A percentile compares a stretch with the other conserved stretches of the same genome.
phyloP scores from a whole-genome alignment of 2,797 vertebrate species.

The Pitangus sulphuratus region DNA sequence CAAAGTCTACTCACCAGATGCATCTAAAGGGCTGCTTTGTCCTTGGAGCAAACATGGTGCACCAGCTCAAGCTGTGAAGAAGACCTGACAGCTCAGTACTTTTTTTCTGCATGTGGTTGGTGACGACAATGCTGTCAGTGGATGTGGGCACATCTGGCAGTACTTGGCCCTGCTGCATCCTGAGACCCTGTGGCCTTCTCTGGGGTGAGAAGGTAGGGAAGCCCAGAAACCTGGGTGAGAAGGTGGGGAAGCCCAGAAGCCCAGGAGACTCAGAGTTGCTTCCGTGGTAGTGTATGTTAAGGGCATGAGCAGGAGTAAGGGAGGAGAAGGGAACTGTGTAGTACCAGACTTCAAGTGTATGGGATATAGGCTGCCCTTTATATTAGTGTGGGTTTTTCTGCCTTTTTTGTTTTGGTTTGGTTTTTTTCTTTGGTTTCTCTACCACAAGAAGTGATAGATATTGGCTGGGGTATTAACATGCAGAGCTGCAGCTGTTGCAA shows the following conservation, averaged over 20 bases:
- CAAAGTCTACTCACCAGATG: neutral
- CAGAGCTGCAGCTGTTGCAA: neutral
- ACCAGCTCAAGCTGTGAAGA: neutral
- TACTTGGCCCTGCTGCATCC: neutral
- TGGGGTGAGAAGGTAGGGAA: neutral
- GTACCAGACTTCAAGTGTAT: neutral
- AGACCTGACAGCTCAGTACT: neutral
- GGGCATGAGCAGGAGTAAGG: neutral
- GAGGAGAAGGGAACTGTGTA: neutral
- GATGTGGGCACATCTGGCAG: neutral
- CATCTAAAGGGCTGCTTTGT: neutral
- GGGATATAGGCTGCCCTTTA: neutral
- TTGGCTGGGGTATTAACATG: neutral
- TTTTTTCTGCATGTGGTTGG: neutral
- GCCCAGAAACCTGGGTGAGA: neutral
- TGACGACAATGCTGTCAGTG: too few relatives aligned
- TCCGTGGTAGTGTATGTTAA: fast-evolving
- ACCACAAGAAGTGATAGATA: neutral
- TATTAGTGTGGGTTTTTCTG: neutral
- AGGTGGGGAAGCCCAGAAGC: neutral
- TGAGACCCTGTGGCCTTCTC: neutral
- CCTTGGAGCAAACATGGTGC: neutral
- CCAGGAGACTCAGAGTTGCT: neutral
- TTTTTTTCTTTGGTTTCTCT: neutral
- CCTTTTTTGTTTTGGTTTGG: neutral